These are phyloP conservation scores for Laothoe populi DNA, from an alignment of 2,888 invertebrate species.

Conservation along the genomic window DNA sequence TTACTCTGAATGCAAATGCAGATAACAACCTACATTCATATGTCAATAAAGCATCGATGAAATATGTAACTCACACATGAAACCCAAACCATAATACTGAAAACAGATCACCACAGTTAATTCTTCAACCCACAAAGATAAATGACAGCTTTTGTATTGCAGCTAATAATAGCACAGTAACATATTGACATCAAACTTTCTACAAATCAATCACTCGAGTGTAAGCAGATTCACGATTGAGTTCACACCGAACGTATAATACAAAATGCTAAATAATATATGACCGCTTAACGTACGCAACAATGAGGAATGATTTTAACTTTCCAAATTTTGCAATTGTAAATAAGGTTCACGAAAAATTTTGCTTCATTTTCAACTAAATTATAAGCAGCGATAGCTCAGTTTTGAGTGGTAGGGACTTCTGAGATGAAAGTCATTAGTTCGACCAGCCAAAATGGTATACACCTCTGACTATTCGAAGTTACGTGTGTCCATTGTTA, in stretches of 20 bases:
- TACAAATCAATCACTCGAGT: conserved; percentile 72
- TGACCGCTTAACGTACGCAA: conserved; percentile 51
- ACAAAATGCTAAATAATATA: conserved; percentile 59
- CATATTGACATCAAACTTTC: conserved; percentile 57
- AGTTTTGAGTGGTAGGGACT: no score
- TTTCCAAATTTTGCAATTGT: background rate
- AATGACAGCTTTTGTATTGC: background rate
- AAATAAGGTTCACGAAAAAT: background rate
- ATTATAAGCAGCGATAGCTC: no score
- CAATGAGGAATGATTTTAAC: conserved; percentile 53
- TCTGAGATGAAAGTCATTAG: no score
- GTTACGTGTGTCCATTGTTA: no score
- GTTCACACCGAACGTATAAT: conserved; percentile 66
- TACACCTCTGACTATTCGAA: no score
- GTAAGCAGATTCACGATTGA: conserved; percentile 56
- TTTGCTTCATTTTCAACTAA: no score
- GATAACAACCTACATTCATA: background rate
- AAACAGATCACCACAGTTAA: conserved; percentile 5
- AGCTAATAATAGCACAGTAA: background rate
- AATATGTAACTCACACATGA: background rate
- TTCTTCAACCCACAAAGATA: background rate
- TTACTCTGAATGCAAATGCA: no score
- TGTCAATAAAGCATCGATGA: background rate
- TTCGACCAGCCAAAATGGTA: no score
- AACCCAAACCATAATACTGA: background rate